Percentiles rank a stretch among this genome's conserved stretches.
These are phyloP conservation scores for Vanessa tameamea DNA, from an alignment of 1,140 invertebrate species.

Conservation along the genomic window DNA sequence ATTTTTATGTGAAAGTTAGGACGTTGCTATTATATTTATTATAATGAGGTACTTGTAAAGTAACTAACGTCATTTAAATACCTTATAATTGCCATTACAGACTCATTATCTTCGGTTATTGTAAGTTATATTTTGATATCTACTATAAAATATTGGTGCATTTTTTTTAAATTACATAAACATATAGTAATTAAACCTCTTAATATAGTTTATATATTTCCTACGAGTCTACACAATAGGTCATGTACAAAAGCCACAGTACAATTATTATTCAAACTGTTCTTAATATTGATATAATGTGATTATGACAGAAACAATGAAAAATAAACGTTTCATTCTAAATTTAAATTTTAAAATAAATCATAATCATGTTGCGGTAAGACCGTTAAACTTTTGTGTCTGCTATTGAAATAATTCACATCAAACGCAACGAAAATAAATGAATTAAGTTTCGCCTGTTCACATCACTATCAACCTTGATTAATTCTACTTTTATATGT, in stretches of 20 bases:
- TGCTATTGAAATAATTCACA: neutral
- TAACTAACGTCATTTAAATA: neutral
- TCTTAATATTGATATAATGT: too few relatives aligned
- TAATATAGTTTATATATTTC: too few relatives aligned
- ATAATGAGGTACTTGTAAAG: neutral
- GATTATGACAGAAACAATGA: too few relatives aligned
- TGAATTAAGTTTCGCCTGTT: conserved; percentile 20
- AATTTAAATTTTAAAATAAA: too few relatives aligned
- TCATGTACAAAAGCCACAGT: too few relatives aligned
- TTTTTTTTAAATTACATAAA: too few relatives aligned
- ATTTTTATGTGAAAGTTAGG: neutral
- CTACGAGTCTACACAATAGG: too few relatives aligned
- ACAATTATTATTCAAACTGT: too few relatives aligned
- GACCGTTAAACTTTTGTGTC: neutral
- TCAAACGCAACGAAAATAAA: conserved; percentile 17
- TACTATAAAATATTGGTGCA: neutral
- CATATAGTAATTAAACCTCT: too few relatives aligned
- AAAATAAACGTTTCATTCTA: too few relatives aligned
- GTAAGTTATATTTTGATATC: neutral
- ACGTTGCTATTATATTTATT: too few relatives aligned
- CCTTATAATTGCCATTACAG: neutral
- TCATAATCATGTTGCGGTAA: too few relatives aligned
- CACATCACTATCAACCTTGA: conserved; percentile 50
- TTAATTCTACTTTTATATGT: conserved; percentile 78
- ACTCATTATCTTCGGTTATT: neutral